Percentiles rank a stretch among this genome's conserved stretches.
These are phyloP conservation scores for Diaphora mendica DNA, from an alignment of 2,888 invertebrate genomes.

Conservation along the genomic window DNA sequence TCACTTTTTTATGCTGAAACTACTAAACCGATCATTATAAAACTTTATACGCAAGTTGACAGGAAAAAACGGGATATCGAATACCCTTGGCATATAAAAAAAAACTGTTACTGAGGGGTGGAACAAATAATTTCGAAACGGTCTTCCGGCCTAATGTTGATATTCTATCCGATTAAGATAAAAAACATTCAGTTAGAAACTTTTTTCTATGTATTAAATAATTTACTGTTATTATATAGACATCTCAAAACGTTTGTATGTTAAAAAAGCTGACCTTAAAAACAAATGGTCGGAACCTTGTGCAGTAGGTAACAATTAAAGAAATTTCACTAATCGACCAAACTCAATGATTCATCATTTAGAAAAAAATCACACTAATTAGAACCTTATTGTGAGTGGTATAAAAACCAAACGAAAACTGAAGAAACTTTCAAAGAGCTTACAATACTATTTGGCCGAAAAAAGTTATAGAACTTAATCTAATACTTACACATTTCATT, in stretches of 20 bases:
- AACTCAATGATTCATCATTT: constrained; percentile 56
- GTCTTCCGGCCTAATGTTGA: no score
- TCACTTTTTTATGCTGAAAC: no score
- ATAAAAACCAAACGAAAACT: constrained; percentile 26
- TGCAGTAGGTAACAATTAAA: constrained; percentile 48
- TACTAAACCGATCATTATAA: no score
- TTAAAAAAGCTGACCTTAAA: constrained; percentile 30
- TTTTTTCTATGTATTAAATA: neutral
- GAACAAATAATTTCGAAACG: no score
- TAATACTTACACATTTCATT: constrained; percentile 81
- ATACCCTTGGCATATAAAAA: no score
- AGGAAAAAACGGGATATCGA: no score
- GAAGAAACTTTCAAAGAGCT: constrained; percentile 20
- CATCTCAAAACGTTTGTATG: neutral
- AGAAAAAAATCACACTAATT: constrained; percentile 32
- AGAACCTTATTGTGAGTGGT: constrained; percentile 32
- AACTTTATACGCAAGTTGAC: no score
- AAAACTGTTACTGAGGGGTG: no score
- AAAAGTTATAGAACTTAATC: constrained; percentile 30
- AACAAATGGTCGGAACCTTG: constrained; percentile 43
- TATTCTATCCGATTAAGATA: no score
- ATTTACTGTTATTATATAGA: neutral
- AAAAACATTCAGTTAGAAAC: no score
- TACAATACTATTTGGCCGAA: constrained; percentile 22
- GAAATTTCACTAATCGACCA: constrained; percentile 56